Evolutionary conservation across 2,113 vertebrate species (phyloP), one percentile per base, ranked within the genome.

Genomic region (Microtus pennsylvanicus): DNA sequence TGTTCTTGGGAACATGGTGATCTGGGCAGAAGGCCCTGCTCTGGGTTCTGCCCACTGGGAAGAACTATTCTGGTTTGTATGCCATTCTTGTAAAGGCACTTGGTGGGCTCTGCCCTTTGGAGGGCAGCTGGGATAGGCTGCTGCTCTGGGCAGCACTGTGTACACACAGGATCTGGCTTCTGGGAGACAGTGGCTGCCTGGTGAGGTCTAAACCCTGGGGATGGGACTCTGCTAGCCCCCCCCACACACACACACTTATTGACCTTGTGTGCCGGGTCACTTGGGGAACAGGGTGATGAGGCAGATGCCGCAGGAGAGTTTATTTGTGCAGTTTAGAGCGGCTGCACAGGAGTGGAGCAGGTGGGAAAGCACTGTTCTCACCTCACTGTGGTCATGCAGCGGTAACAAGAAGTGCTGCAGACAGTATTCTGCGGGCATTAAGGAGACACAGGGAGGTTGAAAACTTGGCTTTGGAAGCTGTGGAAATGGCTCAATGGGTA

Each of bases 1-100:
- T 97, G 95, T 96, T 95, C 87, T 93, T 91, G 97, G 97, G 97
- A 98, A 97, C 97, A 97, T 80, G 1, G 65, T 97, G 98, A 97
- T 97, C 86, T 21, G 74, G 76, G 94, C 96, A 88, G 74, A 98
- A 97, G 98, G 92, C 96, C 93, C 78, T 76, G 55, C 90, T 3
- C 81, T 93, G 96, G 87, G 92, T 92, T 93, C 96, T 47, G 67
- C 96, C 88, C 67, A 55, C 91, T 97, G 97, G 95, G 70, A 97
- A 97, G 94, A 97, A 83, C 3, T 42, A 0, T 80, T 77, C 87
- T 94, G 78, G 93, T 94, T 87, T 94, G 81, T 21, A 87, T 81
- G 42, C 78, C 45, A 22, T 50, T 47, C 72, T 87, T 72, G 89
- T 22, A 3, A 76, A 47, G 70, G 45, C 21, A 8, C 67, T 70